Conservation (phyloP, 2,113 vertebrate genomes). For the Mesoclemmys tuberculata region DNA sequence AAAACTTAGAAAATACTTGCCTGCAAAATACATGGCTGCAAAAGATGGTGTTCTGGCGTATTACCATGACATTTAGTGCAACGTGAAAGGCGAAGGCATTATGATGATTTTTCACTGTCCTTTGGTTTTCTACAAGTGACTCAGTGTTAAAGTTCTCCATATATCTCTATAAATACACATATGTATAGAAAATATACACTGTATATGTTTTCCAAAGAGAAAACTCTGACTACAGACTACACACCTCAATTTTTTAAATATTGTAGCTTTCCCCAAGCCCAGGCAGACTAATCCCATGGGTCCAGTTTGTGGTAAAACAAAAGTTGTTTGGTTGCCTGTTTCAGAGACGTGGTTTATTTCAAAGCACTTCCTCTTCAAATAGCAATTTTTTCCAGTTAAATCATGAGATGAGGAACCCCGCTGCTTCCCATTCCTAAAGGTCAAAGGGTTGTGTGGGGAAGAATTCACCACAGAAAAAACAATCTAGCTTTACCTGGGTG, state of each 20-base stretch:
- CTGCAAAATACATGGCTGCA: background rate
- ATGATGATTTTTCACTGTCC: background rate
- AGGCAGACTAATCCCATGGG: background rate
- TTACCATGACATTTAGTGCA: background rate
- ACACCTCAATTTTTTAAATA: background rate
- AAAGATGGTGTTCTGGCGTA: background rate
- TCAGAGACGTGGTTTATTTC: constrained; percentile 43
- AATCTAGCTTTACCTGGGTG: constrained; percentile 82
- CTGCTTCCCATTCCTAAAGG: constrained; percentile 70
- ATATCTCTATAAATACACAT: background rate
- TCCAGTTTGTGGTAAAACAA: background rate
- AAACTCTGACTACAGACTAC: background rate
- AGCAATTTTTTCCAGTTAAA: constrained; percentile 55
- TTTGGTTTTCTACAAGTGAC: background rate
- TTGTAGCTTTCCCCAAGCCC: background rate
- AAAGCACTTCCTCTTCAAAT: constrained; percentile 50
- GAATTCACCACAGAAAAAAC: constrained; percentile 71
- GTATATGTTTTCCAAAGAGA: background rate
- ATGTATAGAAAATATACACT: background rate
- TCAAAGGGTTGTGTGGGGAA: constrained; percentile 73
- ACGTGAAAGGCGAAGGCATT: background rate
- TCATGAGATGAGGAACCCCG: constrained; percentile 50
- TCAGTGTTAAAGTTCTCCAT: background rate
- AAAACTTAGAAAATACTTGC: background rate
- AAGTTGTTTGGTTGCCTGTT: constrained; percentile 39